Evolutionary conservation across 2,888 invertebrate species (phyloP), one percentile per base, ranked within the genome.

Genomic region (Calliopum simillimum): DNA sequence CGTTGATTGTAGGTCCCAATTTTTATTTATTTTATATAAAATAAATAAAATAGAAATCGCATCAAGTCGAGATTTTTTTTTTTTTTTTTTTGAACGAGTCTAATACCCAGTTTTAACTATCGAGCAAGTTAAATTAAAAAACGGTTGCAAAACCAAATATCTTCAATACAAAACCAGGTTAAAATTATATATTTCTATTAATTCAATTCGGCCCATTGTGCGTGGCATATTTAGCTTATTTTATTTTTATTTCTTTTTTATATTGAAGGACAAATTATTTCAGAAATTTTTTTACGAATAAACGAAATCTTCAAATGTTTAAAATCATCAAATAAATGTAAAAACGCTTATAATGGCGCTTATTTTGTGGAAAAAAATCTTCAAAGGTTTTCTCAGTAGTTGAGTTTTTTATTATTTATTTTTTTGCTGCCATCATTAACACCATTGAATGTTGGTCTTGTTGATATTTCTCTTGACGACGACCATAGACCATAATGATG

Each of bases 251-350:
- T 2, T 12, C 25, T 23, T 14, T 56, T 13, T 12, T 33, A 4
- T 14, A 4, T 58, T n/a, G 41, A 13, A 33, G 19, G 4, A 41
- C 16, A 43, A 33, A 59, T n/a, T 41, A 3, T 33, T 23, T 14
- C n/a, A 41, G 16, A 16, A 16, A 21, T 43, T 19, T n/a, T 59
- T 43, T 1, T 14, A 43, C 4, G 6, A 13, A 46, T 12, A 21
- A 44, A 21, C 11, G 5, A 55, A 55, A 55, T 23, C 3, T 23
- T 12, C 21, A 44, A 46, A 21, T 21, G 61, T 61, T 61, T 19
- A 46, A 43, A 23, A 23, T 61, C 61, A 47, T 61, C 61, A 61
- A 61, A 47, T 61, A 8, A 61, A 61, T 23, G 46, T 8, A 13
- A 19, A 41, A 41, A 16, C 16, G 13, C 14, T 25, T 23, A 13